A percentile compares a stretch with the other conserved stretches of the same genome.
These are phyloP conservation scores for Acanthacorydalis orientalis DNA, from an alignment of 2,888 invertebrate genomes.

Conservation along the genomic window DNA sequence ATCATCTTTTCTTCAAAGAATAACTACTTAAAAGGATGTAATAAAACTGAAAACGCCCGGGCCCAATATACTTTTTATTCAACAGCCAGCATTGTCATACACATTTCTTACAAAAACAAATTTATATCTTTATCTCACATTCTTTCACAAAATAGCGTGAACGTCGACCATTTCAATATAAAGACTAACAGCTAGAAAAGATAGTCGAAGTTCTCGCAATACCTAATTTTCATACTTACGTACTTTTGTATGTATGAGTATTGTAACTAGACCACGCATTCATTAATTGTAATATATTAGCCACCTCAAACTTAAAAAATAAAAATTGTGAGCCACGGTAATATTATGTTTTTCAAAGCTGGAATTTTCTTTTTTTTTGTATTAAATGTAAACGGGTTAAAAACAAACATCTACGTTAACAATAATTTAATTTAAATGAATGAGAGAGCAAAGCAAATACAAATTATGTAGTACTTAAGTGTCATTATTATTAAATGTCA, in stretches of 20 bases:
- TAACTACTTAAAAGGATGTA: background rate
- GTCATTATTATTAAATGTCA: too few species aligned
- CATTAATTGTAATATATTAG: background rate
- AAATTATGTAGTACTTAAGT: too few species aligned
- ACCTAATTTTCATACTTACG: background rate
- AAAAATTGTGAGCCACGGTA: conserved; percentile 3
- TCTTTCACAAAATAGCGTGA: conserved; percentile 1
- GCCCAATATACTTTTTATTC: conserved; percentile 19
- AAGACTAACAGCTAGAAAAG: background rate
- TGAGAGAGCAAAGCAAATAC: too few species aligned
- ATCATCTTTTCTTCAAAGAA: too few species aligned
- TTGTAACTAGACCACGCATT: background rate
- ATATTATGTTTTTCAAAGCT: background rate
- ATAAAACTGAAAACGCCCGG: conserved; percentile 6
- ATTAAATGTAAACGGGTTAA: background rate
- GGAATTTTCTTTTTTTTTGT: conserved; percentile 2
- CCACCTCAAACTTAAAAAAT: conserved; percentile 2
- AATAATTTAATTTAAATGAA: too few species aligned
- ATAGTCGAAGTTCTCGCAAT: background rate
- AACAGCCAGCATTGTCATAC: conserved; percentile 27
- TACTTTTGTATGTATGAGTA: background rate
- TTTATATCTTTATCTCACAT: background rate
- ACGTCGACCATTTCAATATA: background rate
- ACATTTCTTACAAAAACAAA: conserved; percentile 18
- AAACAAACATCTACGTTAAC: too few species aligned